These are phyloP conservation scores for Halichondria panicea DNA, from an alignment of 37 sponge, comb jelly and placozoan species.

Conservation along the genomic window DNA sequence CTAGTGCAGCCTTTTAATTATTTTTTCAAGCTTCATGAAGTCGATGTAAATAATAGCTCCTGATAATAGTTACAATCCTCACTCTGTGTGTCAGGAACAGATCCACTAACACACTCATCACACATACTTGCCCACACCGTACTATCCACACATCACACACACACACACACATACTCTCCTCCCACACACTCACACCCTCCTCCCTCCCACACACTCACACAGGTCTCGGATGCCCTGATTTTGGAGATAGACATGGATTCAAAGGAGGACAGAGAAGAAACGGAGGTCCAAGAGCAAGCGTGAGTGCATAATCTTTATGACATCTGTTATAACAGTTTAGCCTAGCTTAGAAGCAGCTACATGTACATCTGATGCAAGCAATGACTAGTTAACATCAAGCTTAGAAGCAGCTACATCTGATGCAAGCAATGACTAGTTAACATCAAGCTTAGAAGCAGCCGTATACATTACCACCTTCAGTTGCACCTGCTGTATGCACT, in stretches of 20 bases:
- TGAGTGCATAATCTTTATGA: slow-evolving; percentile 26
- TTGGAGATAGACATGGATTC: slow-evolving; percentile 56
- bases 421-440: too few relatives aligned
- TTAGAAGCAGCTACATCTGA: neutral
- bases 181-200: slow-evolving; percentile 4
- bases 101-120: too few relatives aligned
- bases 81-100: neutral
- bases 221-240: slow-evolving; percentile 52
- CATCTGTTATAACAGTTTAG: neutral
- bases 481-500: too few relatives aligned
- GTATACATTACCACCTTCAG: too few relatives aligned
- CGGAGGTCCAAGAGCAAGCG: slow-evolving; percentile 66
- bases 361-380: neutral
- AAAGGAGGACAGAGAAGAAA: slow-evolving; percentile 47
- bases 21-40: neutral
- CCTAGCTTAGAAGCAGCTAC: neutral
- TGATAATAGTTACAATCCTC: neutral
- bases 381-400: too few relatives aligned
- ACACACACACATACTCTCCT: too few relatives aligned
- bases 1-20: neutral
- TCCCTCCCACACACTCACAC: too few relatives aligned
- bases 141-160: too few relatives aligned
- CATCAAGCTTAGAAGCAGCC: neutral
- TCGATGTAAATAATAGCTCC: neutral
- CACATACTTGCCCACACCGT: neutral